Evolutionary conservation across 2,113 vertebrate genomes (phyloP).

Genomic region (Grammomys dolichurus): DNA sequence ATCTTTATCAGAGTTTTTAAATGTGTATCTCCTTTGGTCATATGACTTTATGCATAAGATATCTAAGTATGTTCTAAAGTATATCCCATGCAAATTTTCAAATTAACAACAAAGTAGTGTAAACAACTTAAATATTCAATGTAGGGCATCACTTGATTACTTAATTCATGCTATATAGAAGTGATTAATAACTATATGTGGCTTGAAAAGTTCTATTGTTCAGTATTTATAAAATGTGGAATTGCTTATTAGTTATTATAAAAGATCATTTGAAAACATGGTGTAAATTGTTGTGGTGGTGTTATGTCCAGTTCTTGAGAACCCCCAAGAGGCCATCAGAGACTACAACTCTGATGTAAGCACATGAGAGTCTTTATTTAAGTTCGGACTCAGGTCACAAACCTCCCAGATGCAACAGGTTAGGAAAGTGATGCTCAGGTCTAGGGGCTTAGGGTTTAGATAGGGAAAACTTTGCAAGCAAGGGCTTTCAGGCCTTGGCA

Average conservation of each 20-base stretch:
- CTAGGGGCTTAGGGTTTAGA: too few species aligned
- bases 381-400: too few species aligned
- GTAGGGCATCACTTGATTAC: not conserved
- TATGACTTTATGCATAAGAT: not conserved
- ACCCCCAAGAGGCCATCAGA: not conserved
- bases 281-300: not conserved
- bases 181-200: not conserved
- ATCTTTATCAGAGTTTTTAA: not conserved
- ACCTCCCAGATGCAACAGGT: too few species aligned
- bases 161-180: not conserved
- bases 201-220: slow-evolving; percentile 12
- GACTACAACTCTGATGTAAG: too few species aligned
- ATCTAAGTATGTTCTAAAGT: not conserved
- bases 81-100: not conserved
- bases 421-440: too few species aligned
- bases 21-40: not conserved
- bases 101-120: not conserved
- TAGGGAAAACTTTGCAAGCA: too few species aligned
- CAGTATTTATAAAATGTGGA: slow-evolving; percentile 21
- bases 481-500: too few species aligned
- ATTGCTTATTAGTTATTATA: slow-evolving; percentile 3
- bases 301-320: not conserved
- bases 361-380: too few species aligned
- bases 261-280: not conserved
- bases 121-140: not conserved